These are phyloP conservation scores for Pomatostomus ruficeps DNA, from an alignment of 2,113 vertebrate genomes.

Conservation along the genomic window DNA sequence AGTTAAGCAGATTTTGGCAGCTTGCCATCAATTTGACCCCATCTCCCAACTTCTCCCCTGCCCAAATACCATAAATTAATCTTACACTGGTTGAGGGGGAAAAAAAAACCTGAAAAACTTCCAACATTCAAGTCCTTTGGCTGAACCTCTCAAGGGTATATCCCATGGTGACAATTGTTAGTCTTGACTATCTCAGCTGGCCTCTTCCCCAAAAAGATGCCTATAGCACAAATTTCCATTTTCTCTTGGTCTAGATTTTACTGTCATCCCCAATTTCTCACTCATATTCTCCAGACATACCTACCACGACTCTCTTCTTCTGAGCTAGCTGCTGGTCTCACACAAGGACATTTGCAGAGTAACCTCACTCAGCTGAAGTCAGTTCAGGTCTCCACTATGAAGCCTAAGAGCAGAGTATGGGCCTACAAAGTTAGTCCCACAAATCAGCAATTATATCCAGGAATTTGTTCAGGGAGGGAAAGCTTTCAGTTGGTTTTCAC, in stretches of 20 bases:
- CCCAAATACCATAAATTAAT: constrained; percentile 45
- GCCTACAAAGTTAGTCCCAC: neutral
- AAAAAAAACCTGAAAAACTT: neutral
- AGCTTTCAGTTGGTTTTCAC: neutral
- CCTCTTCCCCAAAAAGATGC: neutral
- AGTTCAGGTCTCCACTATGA: neutral
- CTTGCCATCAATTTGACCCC: constrained; percentile 34
- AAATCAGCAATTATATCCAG: neutral
- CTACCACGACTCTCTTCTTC: neutral
- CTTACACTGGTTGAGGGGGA: neutral
- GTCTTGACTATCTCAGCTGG: neutral
- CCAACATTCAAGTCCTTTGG: constrained; percentile 52
- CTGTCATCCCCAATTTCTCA: neutral
- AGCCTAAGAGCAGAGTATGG: neutral
- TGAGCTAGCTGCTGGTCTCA: neutral
- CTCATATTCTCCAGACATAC: neutral
- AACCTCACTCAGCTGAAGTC: neutral
- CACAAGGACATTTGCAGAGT: neutral
- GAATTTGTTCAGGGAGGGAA: neutral
- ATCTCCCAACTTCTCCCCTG: neutral
- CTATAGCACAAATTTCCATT: neutral
- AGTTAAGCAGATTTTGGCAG: constrained; percentile 34
- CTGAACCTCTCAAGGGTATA: constrained; percentile 51
- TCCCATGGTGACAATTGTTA: constrained; percentile 10
- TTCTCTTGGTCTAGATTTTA: neutral